Conservation (phyloP, 2,113 vertebrate species). For the Phylloscopus whistleri region DNA sequence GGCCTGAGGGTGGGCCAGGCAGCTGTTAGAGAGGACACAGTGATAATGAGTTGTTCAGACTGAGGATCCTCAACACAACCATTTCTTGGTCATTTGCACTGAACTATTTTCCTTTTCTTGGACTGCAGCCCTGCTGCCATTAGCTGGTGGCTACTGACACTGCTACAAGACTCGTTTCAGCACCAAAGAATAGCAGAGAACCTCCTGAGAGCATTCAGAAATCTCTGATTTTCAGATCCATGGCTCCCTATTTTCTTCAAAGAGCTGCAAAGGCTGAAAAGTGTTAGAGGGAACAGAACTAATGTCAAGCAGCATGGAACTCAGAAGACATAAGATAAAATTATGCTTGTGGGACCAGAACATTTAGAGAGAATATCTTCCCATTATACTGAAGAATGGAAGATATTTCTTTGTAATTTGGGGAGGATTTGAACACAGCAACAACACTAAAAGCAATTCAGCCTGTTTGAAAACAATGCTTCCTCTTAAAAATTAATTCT, state of each 20-base stretch:
- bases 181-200: not conserved
- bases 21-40: not conserved
- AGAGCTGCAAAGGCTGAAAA: not conserved
- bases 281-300: not conserved
- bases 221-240: not conserved
- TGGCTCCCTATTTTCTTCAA: not conserved
- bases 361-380: not conserved
- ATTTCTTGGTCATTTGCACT: not conserved
- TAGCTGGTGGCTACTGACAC: not conserved
- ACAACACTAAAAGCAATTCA: not conserved
- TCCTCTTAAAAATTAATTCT: not conserved
- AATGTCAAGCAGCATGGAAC: not conserved
- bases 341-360: not conserved
- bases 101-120: not conserved
- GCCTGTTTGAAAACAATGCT: not conserved
- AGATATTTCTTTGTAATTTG: not conserved
- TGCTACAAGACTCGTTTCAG: not conserved
- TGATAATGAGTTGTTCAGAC: no score
- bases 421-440: not conserved
- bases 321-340: not conserved
- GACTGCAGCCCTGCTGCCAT: not conserved
- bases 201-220: not conserved
- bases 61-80: not conserved
- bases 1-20: not conserved
- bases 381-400: not conserved